These are phyloP conservation scores for Malurus splendens DNA, from an alignment of 2,797 vertebrate species.

Conservation along the genomic window DNA sequence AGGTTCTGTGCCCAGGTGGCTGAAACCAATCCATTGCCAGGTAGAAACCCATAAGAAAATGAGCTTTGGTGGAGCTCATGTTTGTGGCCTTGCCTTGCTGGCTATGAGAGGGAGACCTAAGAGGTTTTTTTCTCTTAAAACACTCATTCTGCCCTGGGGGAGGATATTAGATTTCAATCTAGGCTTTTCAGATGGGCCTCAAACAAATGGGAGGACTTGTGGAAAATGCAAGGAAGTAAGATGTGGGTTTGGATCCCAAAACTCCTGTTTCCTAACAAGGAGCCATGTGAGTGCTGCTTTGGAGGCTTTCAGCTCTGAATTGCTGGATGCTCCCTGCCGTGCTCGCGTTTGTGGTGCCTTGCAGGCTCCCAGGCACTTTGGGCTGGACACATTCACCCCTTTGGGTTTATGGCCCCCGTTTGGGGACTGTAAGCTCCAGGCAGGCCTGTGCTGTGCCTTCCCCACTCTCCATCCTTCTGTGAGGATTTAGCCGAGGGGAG, in stretches of 20 bases:
- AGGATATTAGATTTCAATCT: conserved; percentile 8
- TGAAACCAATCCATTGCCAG: not conserved
- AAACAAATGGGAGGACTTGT: not conserved
- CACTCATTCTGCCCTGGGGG: not conserved
- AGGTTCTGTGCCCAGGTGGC: not conserved
- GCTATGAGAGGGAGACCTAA: not conserved
- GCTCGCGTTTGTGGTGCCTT: rapidly evolving
- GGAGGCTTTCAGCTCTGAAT: not conserved
- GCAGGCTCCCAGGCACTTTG: rapidly evolving
- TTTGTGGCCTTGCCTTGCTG: conserved; percentile 28
- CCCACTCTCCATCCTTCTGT: not conserved
- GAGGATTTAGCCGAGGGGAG: not conserved
- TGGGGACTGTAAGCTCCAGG: not conserved
- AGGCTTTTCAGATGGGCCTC: not conserved
- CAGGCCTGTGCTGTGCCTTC: not conserved
- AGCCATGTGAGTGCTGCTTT: not conserved
- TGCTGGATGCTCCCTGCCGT: not conserved
- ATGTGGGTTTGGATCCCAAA: conserved; percentile 45
- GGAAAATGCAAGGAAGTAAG: not conserved
- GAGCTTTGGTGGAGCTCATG: not conserved
- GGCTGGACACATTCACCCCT: rapidly evolving
- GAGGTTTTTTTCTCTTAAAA: conserved; percentile 1
- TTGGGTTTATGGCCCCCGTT: not conserved
- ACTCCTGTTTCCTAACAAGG: not conserved
- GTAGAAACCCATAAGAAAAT: conserved; percentile 32